Evolutionary conservation across 2,113 vertebrate genomes (phyloP), one percentile per base, ranked within the genome.

Genomic region (Choloepus hoffmanni): DNA sequence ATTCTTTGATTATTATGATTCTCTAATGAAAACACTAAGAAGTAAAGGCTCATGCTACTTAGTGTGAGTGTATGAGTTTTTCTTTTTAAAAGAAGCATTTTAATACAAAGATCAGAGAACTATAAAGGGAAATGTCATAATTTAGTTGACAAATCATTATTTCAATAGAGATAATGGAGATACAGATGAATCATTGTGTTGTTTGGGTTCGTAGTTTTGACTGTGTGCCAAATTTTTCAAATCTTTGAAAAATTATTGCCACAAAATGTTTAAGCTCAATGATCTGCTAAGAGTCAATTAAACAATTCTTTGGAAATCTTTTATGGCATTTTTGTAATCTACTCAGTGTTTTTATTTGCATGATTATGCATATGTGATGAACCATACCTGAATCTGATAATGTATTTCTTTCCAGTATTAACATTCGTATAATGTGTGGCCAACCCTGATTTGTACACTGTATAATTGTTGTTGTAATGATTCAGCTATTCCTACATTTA

Each of bases 311-410:
- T 97, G 88, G 83, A 97, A 97, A 95, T 60, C 72, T 98, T 98
- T 98, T 98, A 95, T 98, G 98, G 97, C 85, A 87, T 95, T 98
- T 98, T 98, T 98, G 92, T 98, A 98, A 97, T 96, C 97, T 97
- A 96, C 50, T 98, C 94, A 97, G 94, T 98, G 98, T 98, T 98
- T 97, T 98, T 97, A 98, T 98, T 98, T 98, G 98, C 98, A 98
- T 98, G 98, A 97, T 93, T 97, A 96, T 98, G 93, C 96, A 87
- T 98, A 98, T 96, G 82, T 97, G 95, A 97, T 3, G 12, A 97
- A 95, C 93, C 97, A 97, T 95, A 96, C 72, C 68, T 73, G 86
- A 96, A 67, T 95, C 95, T 76, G 89, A 81, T 97, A 83, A 73
- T 97, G 96, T 98, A 86, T 98, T 98, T 97, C 96, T 98, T 98